Evolutionary conservation across 2,113 vertebrate genomes (phyloP).

Genomic region (Thinocorus orbignyianus): DNA sequence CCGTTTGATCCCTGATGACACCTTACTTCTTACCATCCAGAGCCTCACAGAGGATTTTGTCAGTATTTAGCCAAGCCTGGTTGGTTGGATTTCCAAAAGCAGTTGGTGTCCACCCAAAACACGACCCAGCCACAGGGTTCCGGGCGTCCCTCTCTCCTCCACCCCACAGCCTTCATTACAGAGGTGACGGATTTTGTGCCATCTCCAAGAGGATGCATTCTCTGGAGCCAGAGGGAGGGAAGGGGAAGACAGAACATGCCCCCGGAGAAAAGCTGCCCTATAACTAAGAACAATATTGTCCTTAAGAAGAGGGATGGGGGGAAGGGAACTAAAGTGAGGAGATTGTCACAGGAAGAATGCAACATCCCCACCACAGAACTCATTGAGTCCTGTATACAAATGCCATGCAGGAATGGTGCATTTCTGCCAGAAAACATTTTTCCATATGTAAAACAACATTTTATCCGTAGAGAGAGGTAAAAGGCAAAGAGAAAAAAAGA

Average conservation of each 20-base stretch:
- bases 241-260: background rate
- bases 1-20: background rate
- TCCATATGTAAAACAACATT: background rate
- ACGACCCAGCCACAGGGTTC: background rate
- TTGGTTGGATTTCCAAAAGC: background rate
- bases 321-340: background rate
- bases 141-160: background rate
- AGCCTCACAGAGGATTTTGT: background rate
- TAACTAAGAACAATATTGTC: background rate
- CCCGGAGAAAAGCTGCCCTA: background rate
- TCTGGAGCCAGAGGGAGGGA: background rate
- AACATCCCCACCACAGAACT: background rate
- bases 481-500: background rate
- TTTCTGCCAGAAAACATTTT: conserved; percentile 22
- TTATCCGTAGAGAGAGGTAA: background rate
- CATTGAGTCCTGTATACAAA: background rate
- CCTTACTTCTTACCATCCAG: background rate
- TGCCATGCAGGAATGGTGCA: background rate
- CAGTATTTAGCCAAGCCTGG: background rate
- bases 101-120: background rate
- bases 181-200: background rate
- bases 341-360: background rate
- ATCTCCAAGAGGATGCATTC: background rate
- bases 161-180: background rate
- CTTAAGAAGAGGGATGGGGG: background rate